Base-by-base conservation (phyloP, 2,888 invertebrate genomes). In the Julus scandinavius region DNA sequence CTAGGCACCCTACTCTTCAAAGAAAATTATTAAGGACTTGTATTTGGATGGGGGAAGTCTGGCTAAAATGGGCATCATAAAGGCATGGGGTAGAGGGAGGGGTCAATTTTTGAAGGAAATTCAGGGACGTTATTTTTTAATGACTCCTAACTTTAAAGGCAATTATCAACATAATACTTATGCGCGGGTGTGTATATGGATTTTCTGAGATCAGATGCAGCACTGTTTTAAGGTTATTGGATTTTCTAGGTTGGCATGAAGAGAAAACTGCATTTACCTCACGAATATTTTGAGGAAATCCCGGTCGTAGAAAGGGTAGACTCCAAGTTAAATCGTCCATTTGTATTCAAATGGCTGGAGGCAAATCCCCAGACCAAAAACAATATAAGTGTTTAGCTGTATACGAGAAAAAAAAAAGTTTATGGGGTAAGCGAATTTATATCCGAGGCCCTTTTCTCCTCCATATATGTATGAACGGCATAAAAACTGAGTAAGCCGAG, bases 281-380 rank as follows among this genome's bases (percentile, higher is more conserved):
- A 7, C 45, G 84, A 85, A 85, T 85, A n/a, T 40, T 85, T 85
- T 45, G 85, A 85, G 85, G 85, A 85, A 85, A 85, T 85, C 85
- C 85, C 85, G 85, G 85, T 85, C 85, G 45, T 85, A 85, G 85
- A 85, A 85, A 85, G 85, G 85, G n/a, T 85, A 40, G 85, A n/a
- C 40, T 85, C n/a, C 17, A 17, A 40, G 45, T 45, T 85, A 85
- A 85, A 85, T 85, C 85, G 85, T 40, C 85, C 85, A 85, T 85
- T 85, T 85, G 85, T 85, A 85, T 85, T 85, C 85, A 85, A 85
- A 85, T 85, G 45, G 85, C 17, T 38, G 85, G 85, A 40, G 85
- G 85, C 45, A 85, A 85, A 85, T 85, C 85, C 85, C 17, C 20
- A 63, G 85, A 85, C 85, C 85, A 85, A 85, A 85, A 85, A 85